Evolutionary conservation across 2,797 vertebrate genomes (phyloP), one percentile per base, ranked within the genome.

Genomic region (Phalanger gymnotis): DNA sequence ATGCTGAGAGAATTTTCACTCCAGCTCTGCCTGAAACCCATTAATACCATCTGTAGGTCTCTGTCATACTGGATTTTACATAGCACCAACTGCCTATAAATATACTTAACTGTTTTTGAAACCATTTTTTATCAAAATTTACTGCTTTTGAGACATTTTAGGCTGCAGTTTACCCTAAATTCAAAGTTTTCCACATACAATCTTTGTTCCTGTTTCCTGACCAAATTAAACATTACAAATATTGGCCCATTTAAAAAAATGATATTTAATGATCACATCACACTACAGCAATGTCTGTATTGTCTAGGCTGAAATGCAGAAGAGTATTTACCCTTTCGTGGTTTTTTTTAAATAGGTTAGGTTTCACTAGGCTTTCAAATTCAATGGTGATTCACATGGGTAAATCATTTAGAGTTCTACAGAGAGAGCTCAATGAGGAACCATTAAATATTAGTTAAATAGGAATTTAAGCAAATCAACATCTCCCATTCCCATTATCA

Each of bases 401-500:
- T 92, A 95, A 97, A 58, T 58, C 54, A 90, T 22, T 54, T 87
- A 91, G 90, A 92, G 52, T 94, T 94, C 73, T 81, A 57, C 22
- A 90, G 52, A 89, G 81, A 90, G 92, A 95, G 0, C 57, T 54
- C 19, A 95, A 47, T 31, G 93, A 94, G 3, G 14, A 93, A 92
- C 31, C 40, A 58, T 53, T 22, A 92, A 51, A 91, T 30, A 93
- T 58, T 66, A 34, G 7, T 93, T 94, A 93, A 92, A 57, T 9
- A n/a, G 92, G 13, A 14, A 53, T 95, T 91, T 58, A 94, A 2
- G 94, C 66, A 96, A 94, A 92, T 30, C 54, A 94, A 0, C 66
- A 57, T 90, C 81, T 28, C 40, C 28, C 6, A 28, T n/a, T 58
- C 30, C 28, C 22, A 95, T 92, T 22, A 73, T 89, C 54, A 9